Base-by-base conservation (phyloP, 2,888 invertebrate species). In the Cistogaster globosa region DNA sequence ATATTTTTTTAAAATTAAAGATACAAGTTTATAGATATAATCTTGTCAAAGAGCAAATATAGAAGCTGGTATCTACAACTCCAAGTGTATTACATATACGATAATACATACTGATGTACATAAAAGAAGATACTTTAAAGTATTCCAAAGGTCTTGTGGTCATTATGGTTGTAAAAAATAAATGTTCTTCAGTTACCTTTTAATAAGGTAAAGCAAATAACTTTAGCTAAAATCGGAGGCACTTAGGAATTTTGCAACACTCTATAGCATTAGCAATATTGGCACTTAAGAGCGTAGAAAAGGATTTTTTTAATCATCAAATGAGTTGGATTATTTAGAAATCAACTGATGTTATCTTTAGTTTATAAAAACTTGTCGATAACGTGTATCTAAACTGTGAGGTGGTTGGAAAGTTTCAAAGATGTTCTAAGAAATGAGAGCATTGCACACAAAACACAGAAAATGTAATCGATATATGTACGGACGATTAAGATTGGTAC, bases 141-240 rank as follows among this genome's bases (percentile, higher is more conserved):
- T 14, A 51, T 53, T 76, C n/a, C n/a, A 16, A 53, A 77, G 71
- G 48, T 72, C 80, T 67, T 42, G 57, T 51, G 42, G 57, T 68
- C 57, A 72, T 80, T 76, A 80, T 80, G 67, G 75, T 76, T 71
- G 71, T 67, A 79, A 63, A 69, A 69, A 76, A 71, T 68, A 76
- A 67, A 71, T 67, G 78, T 69, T 78, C 74, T 79, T 63, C n/a
- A 55, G 78, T 79, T 83, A 79, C 78, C 80, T 71, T 80, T 71
- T 84, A 71, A 84, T 53, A 71, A 72, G 65, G 69, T 42, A 62
- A 53, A 42, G 42, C 12, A 7, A 69, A 65, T 2, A 38, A 11
- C 20, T 63, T 38, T 5, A 63, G 22, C 2, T 7, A 42, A 1
- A 32, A 32, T 38, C 22, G 9, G 12, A 0, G 12, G 12, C 45